phyloP scores from a whole-genome alignment of 1,140 invertebrate species.

The Pogonomyrmex californicus region DNA sequence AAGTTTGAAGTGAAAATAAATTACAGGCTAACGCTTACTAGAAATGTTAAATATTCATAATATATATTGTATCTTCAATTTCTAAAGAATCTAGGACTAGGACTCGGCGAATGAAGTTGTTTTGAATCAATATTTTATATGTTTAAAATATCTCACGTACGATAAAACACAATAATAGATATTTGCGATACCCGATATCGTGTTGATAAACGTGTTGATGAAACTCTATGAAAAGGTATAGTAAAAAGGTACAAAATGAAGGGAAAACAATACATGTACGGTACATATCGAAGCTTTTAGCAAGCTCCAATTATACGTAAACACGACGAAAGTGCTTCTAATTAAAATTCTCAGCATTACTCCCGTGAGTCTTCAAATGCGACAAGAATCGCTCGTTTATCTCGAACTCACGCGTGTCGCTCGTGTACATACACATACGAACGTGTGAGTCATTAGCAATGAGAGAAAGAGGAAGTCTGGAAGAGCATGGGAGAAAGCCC shows the following conservation, averaged over 20 bases:
- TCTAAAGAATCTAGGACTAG: neutral
- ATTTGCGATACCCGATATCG: neutral
- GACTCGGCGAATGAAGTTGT: neutral
- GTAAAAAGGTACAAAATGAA: neutral
- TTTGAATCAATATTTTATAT: neutral
- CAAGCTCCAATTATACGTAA: conserved; percentile 17
- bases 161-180: neutral
- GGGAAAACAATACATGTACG: neutral
- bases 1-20: conserved; percentile 16
- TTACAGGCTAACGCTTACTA: neutral
- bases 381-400: conserved; percentile 26
- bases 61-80: neutral
- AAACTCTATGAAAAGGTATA: neutral
- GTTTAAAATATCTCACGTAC: neutral
- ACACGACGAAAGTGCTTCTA: conserved; percentile 24
- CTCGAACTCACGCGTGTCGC: neutral
- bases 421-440: neutral
- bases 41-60: conserved; percentile 1
- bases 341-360: conserved; percentile 49
- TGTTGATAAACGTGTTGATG: neutral
- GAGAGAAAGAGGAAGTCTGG: neutral
- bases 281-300: conserved; percentile 9
- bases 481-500: neutral
- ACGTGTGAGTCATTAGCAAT: conserved; percentile 28
- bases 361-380: conserved; percentile 19